Percentiles rank a stretch among this genome's conserved stretches.
phyloP scores from a whole-genome alignment of 1,140 invertebrate species.

The Octopus bimaculoides region DNA sequence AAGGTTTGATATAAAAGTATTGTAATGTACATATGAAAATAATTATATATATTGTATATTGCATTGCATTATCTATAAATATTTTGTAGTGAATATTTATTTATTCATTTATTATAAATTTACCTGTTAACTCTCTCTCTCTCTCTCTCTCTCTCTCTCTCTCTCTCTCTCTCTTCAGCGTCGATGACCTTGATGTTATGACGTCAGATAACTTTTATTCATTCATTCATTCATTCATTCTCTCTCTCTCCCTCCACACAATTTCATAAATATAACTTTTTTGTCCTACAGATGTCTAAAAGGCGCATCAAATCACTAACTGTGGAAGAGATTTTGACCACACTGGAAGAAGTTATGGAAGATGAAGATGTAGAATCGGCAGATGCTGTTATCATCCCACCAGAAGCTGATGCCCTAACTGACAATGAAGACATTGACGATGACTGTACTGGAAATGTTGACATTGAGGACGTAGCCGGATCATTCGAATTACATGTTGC shows the following conservation, averaged over 20 bases:
- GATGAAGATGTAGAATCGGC: not conserved
- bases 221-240: not conserved
- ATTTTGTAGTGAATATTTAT: not conserved
- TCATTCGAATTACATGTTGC: not conserved
- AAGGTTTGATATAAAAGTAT: not conserved
- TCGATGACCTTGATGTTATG: not conserved
- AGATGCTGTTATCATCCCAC: not conserved
- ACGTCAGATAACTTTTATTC: not conserved
- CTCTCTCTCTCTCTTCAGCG: not conserved
- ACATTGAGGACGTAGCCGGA: not conserved
- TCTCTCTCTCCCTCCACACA: not conserved
- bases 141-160: too few species aligned
- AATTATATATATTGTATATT: not conserved
- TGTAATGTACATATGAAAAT: not conserved
- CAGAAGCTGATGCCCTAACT: not conserved
- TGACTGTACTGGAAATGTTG: slow-evolving; percentile 1
- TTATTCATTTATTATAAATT: not conserved
- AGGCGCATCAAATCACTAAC: not conserved
- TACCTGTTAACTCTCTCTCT: not conserved
- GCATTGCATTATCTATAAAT: not conserved
- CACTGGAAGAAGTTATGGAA: not conserved
- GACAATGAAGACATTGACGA: not conserved
- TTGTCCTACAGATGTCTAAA: not conserved
- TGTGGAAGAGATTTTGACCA: not conserved
- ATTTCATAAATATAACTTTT: not conserved